Conservation (phyloP, 2,797 vertebrate genomes). For the Dendrocincla fuliginosa region DNA sequence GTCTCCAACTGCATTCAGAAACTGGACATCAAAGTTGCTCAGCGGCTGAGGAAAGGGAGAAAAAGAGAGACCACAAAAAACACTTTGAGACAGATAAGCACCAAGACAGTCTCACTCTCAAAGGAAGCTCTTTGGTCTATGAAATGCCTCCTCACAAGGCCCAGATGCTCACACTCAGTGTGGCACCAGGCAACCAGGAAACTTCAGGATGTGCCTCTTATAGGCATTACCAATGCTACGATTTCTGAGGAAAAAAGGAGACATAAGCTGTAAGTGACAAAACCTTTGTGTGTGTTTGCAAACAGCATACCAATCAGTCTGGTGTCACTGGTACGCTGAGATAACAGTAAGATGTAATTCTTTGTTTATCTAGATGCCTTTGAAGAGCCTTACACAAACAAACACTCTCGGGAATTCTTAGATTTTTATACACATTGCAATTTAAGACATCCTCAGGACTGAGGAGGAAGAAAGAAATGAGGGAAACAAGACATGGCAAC, state of each 20-base stretch:
- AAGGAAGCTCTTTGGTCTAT: background rate
- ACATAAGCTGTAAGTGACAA: background rate
- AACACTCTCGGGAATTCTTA: background rate
- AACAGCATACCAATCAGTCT: background rate
- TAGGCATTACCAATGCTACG: background rate
- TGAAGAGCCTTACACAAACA: background rate
- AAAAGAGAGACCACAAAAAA: background rate
- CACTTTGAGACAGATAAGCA: background rate
- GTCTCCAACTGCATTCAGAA: constrained; percentile 88
- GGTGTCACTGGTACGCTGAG: background rate
- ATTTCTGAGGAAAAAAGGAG: background rate
- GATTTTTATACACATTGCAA: background rate
- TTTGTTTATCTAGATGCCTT: background rate
- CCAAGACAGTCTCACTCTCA: background rate
- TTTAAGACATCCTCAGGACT: background rate
- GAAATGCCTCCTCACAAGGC: background rate
- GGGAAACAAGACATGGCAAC: background rate
- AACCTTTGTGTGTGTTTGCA: background rate
- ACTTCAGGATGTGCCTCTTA: background rate
- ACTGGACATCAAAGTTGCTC: constrained; percentile 83
- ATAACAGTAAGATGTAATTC: background rate
- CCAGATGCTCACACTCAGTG: background rate
- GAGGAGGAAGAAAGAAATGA: background rate
- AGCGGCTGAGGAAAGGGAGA: constrained; percentile 77
- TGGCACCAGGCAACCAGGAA: background rate